phyloP scores from a whole-genome alignment of 1,140 invertebrate species.

The Ephestia elutella region DNA sequence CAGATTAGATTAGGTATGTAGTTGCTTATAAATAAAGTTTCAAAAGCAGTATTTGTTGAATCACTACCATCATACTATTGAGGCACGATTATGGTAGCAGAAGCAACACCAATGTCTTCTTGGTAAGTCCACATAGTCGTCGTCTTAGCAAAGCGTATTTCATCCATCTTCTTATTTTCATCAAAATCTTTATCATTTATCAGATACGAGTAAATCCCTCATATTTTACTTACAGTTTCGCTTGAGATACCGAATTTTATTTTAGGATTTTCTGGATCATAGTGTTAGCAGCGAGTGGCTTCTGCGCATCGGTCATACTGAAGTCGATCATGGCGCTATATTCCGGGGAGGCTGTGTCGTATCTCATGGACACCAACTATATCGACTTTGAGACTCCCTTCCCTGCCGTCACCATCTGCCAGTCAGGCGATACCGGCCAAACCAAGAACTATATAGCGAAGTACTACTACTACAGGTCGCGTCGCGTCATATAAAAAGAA shows the following conservation, averaged over 20 bases:
- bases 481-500: slow-evolving; percentile 19
- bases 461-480: too few species aligned
- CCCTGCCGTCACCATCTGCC: slow-evolving; percentile 78
- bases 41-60: too few species aligned
- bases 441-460: slow-evolving; percentile 53
- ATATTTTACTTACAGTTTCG: not conserved
- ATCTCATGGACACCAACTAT: slow-evolving; percentile 77
- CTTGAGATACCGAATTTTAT: slow-evolving; percentile 7
- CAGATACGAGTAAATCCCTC: not conserved
- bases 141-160: too few species aligned
- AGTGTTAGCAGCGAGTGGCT: slow-evolving; percentile 30
- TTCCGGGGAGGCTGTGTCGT: slow-evolving; percentile 38
- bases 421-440: slow-evolving; percentile 69
- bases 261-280: slow-evolving; percentile 50
- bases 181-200: not conserved
- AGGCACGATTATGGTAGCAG: too few species aligned
- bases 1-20: too few species aligned
- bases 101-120: too few species aligned
- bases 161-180: too few species aligned
- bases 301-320: slow-evolving; percentile 34
- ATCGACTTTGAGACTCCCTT: slow-evolving; percentile 80
- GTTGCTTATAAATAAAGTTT: too few species aligned
- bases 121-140: too few species aligned
- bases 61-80: too few species aligned
- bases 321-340: slow-evolving; percentile 36